A percentile compares a stretch with the other conserved stretches of the same genome.
Conservation (phyloP, 2,113 vertebrate species). For the Cariama cristata region DNA sequence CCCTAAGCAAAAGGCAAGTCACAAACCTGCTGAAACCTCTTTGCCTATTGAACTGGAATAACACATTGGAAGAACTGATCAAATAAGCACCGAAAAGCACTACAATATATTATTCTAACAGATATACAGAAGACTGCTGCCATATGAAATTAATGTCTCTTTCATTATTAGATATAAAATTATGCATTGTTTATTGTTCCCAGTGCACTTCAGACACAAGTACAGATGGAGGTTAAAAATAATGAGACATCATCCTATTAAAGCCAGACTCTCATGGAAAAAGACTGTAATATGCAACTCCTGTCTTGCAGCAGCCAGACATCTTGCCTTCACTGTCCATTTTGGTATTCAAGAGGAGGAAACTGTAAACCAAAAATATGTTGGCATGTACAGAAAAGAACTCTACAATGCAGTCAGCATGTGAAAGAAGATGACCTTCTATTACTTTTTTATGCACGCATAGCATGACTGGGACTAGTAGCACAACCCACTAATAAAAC, state of each 20-base stretch:
- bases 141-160: background rate
- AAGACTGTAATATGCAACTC: background rate
- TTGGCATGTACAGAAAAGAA: background rate
- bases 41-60: background rate
- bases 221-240: conserved; percentile 29
- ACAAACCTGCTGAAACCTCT: background rate
- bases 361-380: background rate
- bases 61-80: background rate
- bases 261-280: background rate
- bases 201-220: background rate
- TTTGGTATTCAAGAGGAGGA: background rate
- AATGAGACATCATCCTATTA: conserved; percentile 5
- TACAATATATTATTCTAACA: background rate
- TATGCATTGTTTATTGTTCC: background rate
- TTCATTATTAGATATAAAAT: background rate
- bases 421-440: background rate
- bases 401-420: background rate
- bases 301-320: background rate
- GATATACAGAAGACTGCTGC: background rate
- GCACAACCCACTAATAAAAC: background rate
- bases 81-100: background rate
- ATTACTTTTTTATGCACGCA: background rate
- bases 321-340: background rate
- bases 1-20: background rate
- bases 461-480: background rate